Base-by-base conservation (phyloP, 2,888 invertebrate species). In the Hydropsyche betteni region DNA sequence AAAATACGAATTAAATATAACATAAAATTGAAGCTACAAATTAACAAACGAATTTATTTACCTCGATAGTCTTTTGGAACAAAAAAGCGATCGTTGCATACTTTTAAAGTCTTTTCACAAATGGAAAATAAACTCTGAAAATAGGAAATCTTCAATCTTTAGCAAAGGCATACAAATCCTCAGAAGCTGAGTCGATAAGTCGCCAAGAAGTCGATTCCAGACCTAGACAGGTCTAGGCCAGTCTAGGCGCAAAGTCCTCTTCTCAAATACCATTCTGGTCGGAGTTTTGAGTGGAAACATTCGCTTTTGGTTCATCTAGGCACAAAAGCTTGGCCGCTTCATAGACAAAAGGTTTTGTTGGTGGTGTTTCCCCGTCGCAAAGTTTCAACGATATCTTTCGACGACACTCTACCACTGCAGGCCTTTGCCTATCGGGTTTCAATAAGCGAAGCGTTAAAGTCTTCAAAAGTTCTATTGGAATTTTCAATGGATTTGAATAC, bases 311-410 rank as follows among this genome's bases (percentile, higher is more conserved):
- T 10, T 44, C n/a, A 10, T 34, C 53, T 52, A 24, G 24, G 24
- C 24, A 70, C 53, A 53, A 70, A 53, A 70, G 70, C 70, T 44
- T 16, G 6, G 8, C 69, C 16, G 16, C 16, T 58, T 8, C 16
- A 16, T 8, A 8, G 53, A 70, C 70, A 70, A 70, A 70, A 70
- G 70, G 33, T 52, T 70, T 70, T 70, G 70, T 70, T 70, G 14
- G n/a, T 16, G 50, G 38, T 36, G 10, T 61, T 16, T 61, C 53
- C 16, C 5, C 24, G 58, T 5, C 8, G 53, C 24, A 24, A 58
- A 58, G 12, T 44, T 44, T 44, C 44, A 8, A 8, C 44, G 10
- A 10, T 44, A 44, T 44, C 44, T 44, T 44, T 44, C 6, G 6
- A 2, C 44, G 10, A 44, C 44, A 4, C 44, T 44, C 44, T 10